These are phyloP conservation scores for Abrostola tripartita DNA, from an alignment of 2,888 invertebrate species.

Conservation along the genomic window DNA sequence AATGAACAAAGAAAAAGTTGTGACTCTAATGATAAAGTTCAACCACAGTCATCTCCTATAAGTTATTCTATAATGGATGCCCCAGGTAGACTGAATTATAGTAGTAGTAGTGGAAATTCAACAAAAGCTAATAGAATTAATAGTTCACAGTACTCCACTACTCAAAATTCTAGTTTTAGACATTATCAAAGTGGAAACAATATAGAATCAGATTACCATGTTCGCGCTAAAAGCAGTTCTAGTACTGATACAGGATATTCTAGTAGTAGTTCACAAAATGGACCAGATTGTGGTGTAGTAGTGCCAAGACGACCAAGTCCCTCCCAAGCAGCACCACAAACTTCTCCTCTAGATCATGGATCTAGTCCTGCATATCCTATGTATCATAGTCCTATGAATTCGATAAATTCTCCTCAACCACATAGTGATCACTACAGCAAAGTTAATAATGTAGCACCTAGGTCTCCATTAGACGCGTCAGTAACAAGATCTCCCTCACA, in stretches of 20 bases:
- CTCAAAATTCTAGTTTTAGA: slow-evolving; percentile 88
- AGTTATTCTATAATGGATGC: slow-evolving; percentile 93
- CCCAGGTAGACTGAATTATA: slow-evolving; percentile 89
- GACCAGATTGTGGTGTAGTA: slow-evolving; percentile 90
- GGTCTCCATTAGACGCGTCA: slow-evolving; percentile 91
- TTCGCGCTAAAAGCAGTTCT: slow-evolving; percentile 89
- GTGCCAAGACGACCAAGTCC: slow-evolving; percentile 92
- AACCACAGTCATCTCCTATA: slow-evolving; percentile 91
- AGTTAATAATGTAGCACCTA: slow-evolving; percentile 88
- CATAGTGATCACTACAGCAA: slow-evolving; percentile 87
- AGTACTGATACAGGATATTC: slow-evolving; percentile 90
- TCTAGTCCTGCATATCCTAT: slow-evolving; percentile 94
- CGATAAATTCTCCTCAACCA: slow-evolving; percentile 92
- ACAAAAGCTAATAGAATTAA: slow-evolving; percentile 84
- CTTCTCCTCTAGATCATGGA: slow-evolving; percentile 92
- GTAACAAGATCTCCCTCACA: slow-evolving; percentile 90
- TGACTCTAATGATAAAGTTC: slow-evolving; percentile 85
- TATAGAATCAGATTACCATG: slow-evolving; percentile 89
- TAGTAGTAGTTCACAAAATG: slow-evolving; percentile 89
- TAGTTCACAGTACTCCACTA: slow-evolving; percentile 85
- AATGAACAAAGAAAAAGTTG: slow-evolving; percentile 87
- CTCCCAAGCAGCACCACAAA: slow-evolving; percentile 91
- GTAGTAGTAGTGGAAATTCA: slow-evolving; percentile 84
- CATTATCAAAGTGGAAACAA: slow-evolving; percentile 90
- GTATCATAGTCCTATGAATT: slow-evolving; percentile 95